phyloP scores from a whole-genome alignment of 2,113 vertebrate species.

The Neodon shergylaensis region DNA sequence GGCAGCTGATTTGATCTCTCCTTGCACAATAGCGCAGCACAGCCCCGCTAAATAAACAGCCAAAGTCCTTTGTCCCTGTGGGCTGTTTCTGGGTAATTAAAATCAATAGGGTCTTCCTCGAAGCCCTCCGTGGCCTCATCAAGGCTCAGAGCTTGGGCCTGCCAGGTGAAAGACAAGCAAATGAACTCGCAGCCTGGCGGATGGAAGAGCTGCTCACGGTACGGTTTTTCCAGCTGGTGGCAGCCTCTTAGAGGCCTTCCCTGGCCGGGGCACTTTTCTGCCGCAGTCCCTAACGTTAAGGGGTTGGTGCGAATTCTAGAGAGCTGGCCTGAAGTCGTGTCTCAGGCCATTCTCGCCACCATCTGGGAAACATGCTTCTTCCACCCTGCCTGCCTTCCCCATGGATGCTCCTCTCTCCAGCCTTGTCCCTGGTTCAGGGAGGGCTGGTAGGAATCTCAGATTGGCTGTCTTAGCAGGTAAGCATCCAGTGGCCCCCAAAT shows the following conservation, averaged over 20 bases:
- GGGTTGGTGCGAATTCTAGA: not conserved
- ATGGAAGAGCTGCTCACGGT: not conserved
- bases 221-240: not conserved
- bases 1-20: slow-evolving; percentile 95
- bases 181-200: slow-evolving; percentile 75
- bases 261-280: not conserved
- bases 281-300: rapidly evolving
- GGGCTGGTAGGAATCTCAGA: rapidly evolving
- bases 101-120: slow-evolving; percentile 99
- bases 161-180: slow-evolving; percentile 83
- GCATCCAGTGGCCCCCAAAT: rapidly evolving
- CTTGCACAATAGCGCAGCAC: slow-evolving; percentile 92
- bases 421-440: not conserved
- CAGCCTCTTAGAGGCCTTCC: not conserved
- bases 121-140: slow-evolving; percentile 90
- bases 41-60: slow-evolving; percentile 94
- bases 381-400: no score
- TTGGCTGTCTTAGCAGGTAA: no score
- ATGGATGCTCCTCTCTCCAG: not conserved
- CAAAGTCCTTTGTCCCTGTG: slow-evolving; percentile 94
- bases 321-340: not conserved
- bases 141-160: slow-evolving; percentile 79
- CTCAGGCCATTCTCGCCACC: not conserved
- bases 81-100: slow-evolving; percentile 98
- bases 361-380: no score